Conservation (phyloP, 2,797 vertebrate species). For the Meda fulgida region DNA sequence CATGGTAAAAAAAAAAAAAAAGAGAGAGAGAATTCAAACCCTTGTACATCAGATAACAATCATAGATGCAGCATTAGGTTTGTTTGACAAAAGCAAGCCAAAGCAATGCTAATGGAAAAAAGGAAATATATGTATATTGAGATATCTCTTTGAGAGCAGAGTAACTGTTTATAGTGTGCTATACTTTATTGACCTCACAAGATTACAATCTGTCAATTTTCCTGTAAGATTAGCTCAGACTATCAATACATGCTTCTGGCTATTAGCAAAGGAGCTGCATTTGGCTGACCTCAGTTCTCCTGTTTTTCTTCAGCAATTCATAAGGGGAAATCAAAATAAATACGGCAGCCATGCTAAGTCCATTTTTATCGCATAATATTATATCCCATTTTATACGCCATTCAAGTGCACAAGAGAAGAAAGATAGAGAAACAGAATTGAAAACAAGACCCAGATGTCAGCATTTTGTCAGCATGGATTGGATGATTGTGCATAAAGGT, state of each 20-base stretch:
- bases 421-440: constrained; percentile 22
- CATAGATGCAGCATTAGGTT: constrained; percentile 9
- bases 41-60: constrained; percentile 6
- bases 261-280: constrained; percentile 5
- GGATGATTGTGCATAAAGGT: background rate
- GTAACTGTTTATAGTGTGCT: background rate
- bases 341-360: constrained; percentile 71
- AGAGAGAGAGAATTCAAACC: background rate
- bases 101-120: background rate
- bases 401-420: constrained; percentile 38
- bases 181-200: background rate
- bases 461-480: background rate
- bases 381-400: constrained; percentile 65
- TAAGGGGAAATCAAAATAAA: constrained; percentile 60
- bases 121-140: no score
- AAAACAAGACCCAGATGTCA: background rate
- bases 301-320: constrained; percentile 31
- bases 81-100: background rate
- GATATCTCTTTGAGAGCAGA: background rate
- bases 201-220: constrained; percentile 1
- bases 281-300: constrained; percentile 26
- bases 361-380: constrained; percentile 67
- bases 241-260: background rate
- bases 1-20: background rate
- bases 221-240: background rate